Percentiles rank a stretch among this genome's conserved stretches.
These are phyloP conservation scores for Siniperca undulata DNA, from an alignment of 2,797 vertebrate species.

Conservation along the genomic window DNA sequence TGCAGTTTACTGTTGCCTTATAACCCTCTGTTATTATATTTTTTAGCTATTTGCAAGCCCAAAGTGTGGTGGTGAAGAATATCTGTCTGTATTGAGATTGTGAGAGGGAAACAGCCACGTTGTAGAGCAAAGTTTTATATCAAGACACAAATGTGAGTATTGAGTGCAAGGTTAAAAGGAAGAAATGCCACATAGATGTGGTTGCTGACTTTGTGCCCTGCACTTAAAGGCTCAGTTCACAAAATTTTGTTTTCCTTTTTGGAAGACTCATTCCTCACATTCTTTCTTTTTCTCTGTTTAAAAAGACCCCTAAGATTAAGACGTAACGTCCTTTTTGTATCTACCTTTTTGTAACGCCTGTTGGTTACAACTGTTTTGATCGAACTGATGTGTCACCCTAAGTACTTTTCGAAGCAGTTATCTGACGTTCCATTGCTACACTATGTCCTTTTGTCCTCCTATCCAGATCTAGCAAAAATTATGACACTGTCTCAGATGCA, in stretches of 20 bases:
- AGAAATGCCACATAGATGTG: conserved; percentile 36
- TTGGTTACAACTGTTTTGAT: conserved; percentile 38
- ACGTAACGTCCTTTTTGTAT: conserved; percentile 37
- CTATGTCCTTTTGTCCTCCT: conserved; percentile 35
- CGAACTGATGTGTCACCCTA: conserved; percentile 36
- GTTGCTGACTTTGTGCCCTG: conserved; percentile 25
- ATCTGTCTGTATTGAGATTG: conserved; percentile 18
- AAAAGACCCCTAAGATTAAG: conserved; percentile 11
- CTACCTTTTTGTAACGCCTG: conserved; percentile 13
- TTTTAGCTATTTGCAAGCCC: conserved; percentile 3
- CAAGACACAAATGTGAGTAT: conserved; percentile 6
- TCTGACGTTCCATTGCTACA: conserved; percentile 33
- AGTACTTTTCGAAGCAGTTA: conserved; percentile 36
- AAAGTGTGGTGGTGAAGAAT: conserved; percentile 1
- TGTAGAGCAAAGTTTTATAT: conserved; percentile 25
- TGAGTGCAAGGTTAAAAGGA: background rate
- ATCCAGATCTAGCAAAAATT: conserved; percentile 17
- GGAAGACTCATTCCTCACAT: conserved; percentile 27
- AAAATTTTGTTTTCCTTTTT: conserved; percentile 30
- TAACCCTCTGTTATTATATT: background rate
- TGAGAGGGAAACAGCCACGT: conserved; percentile 27
- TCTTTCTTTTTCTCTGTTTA: conserved; percentile 31
- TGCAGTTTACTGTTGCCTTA: background rate
- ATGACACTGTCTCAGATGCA: conserved; percentile 34
- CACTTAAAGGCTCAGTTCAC: conserved; percentile 16